Evolutionary conservation across 2,888 invertebrate species (phyloP), one percentile per base, ranked within the genome.

Genomic region (Synergus laeviventris): DNA sequence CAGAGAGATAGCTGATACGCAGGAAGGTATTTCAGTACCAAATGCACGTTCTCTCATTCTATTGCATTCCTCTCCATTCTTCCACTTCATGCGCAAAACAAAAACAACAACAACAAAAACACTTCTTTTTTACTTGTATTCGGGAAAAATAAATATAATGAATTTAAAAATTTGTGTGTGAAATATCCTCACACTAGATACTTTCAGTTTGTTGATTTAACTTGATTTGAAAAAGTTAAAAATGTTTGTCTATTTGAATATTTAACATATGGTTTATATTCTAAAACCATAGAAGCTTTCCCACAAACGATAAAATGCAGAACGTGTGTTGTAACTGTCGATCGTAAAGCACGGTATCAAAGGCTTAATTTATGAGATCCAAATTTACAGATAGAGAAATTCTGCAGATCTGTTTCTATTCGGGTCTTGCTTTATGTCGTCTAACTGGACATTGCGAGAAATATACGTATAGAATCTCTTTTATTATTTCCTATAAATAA

Each of bases 301-400:
- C 18, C 56, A 56, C 12, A 11, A 56, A 21, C 18, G 56, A 56
- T 56, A 12, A 56, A 11, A 21, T 2, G 12, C 45, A 7, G 7
- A 66, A 70, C 24, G 45, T 31, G 45, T 36, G 70, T 70, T 70
- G 16, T 49, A 49, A 70, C 11, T n/a, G 70, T 70, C 70, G 76
- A 70, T 81, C 81, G 76, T 84, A 82, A 84, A 84, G 73, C 78
- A 39, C 79, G 38, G 59, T 81, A 80, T 81, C 79, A 84, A 83
- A 80, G 79, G 74, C 42, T 66, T 73, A 78, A 84, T 84, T 84
- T 84, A 84, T 77, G 80, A 81, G 79, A 77, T 79, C 78, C 82
- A 82, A 83, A 84, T 80, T 81, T 81, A 73, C 79, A 76, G 74
- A 70, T 70, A 70, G 49, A 45, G 56, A 75, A 81, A 79, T 75